Evolutionary conservation across 2,888 invertebrate species (phyloP).

Genomic region (Sinodicranocentrus sp.): DNA sequence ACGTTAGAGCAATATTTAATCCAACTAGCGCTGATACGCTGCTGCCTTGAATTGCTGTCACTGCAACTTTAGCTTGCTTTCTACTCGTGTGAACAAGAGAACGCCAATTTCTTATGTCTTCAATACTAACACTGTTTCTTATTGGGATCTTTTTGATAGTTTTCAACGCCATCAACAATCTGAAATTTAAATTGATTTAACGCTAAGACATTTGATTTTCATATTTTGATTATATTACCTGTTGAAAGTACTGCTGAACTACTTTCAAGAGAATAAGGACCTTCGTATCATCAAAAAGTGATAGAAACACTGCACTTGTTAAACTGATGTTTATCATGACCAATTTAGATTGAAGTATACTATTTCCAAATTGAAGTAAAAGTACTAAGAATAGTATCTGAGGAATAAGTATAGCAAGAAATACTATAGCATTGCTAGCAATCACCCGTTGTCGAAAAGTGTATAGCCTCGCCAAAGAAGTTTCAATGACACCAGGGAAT

Average conservation of each 20-base stretch:
- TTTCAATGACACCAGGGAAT: conserved; percentile 16
- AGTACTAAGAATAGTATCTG: too few relatives aligned
- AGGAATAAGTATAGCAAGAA: too few relatives aligned
- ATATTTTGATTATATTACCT: too few relatives aligned
- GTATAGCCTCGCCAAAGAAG: too few relatives aligned
- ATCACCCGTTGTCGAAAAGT: neutral
- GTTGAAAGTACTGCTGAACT: conserved; percentile 33
- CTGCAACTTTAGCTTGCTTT: conserved; percentile 33
- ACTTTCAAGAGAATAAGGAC: conserved; percentile 17
- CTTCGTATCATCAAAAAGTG: conserved; percentile 36
- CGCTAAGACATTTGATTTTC: too few relatives aligned
- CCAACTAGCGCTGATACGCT: conserved; percentile 14
- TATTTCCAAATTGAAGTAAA: too few relatives aligned
- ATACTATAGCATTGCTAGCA: neutral
- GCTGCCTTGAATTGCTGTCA: conserved; percentile 7
- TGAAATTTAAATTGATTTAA: neutral
- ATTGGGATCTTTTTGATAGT: neutral
- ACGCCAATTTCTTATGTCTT: conserved; percentile 19
- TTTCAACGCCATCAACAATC: conserved; percentile 18
- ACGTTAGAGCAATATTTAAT: conserved; percentile 31
- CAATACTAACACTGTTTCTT: neutral
- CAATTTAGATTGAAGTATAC: too few relatives aligned
- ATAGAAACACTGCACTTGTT: conserved; percentile 9
- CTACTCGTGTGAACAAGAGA: conserved; percentile 10
- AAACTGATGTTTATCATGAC: too few relatives aligned